Evolutionary conservation across 92 coral and sea anemone genomes (phyloP).

Genomic region (Anthopleura xanthogrammica): DNA sequence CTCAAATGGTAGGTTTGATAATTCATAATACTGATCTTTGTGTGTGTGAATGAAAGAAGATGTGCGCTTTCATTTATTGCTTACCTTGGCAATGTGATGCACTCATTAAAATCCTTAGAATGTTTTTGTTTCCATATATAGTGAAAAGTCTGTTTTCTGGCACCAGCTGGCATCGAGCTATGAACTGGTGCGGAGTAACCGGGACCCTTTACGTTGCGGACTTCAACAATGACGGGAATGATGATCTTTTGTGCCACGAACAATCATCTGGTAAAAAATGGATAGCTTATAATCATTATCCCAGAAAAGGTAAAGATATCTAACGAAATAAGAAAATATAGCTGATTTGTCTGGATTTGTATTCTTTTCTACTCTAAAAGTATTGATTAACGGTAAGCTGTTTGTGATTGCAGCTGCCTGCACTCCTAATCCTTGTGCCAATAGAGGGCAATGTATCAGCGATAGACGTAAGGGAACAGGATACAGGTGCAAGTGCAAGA

Average conservation of each 20-base stretch:
- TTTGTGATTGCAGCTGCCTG: background rate
- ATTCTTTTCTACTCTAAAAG: no score
- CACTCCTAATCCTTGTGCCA: constrained; percentile 52
- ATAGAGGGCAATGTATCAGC: constrained; percentile 54
- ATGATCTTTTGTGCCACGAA: constrained; percentile 25
- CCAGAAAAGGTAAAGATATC: background rate
- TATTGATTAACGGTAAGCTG: no score
- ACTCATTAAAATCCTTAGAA: no score
- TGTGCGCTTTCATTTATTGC: no score
- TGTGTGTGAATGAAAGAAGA: no score
- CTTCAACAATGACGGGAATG: constrained; percentile 33
- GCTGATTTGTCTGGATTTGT: no score
- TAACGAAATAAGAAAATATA: no score
- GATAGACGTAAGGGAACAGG: constrained; percentile 44
- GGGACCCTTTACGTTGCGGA: constrained; percentile 7
- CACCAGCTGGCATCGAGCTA: constrained; percentile 5
- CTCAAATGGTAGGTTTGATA: constrained; percentile 36
- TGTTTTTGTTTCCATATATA: no score
- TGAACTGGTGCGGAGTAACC: constrained; percentile 9
- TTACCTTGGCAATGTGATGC: no score
- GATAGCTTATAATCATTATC: constrained; percentile 20
- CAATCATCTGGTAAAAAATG: constrained; percentile 12
- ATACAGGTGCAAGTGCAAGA: constrained; percentile 53
- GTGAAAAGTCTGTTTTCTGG: background rate
- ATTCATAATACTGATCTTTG: background rate